Evolutionary conservation across 1,140 invertebrate genomes (phyloP).

Genomic region (Pectinophora gossypiella): DNA sequence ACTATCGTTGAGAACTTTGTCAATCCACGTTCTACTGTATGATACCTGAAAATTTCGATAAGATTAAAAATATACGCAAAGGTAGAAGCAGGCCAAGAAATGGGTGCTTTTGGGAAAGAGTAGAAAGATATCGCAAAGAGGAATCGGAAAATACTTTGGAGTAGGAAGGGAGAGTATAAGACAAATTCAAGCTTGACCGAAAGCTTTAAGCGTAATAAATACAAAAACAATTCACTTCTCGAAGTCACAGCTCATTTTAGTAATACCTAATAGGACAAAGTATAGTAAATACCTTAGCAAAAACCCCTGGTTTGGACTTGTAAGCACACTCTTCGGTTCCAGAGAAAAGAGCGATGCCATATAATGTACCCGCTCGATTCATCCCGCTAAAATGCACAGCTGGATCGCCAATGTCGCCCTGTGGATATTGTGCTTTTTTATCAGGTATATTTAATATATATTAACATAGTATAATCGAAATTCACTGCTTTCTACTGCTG

Average conservation of each 20-base stretch:
- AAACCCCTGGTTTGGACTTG: conserved; percentile 59
- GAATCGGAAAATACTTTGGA: neutral
- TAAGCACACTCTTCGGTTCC: conserved; percentile 61
- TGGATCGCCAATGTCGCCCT: conserved; percentile 63
- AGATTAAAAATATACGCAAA: neutral
- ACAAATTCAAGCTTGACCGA: neutral
- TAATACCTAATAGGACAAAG: neutral
- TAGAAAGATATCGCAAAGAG: neutral
- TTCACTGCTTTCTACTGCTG: too few relatives aligned
- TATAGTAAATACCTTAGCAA: conserved; percentile 43
- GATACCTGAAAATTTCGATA: conserved; percentile 40
- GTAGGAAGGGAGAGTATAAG: neutral
- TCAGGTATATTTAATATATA: too few relatives aligned
- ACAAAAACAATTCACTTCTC: neutral
- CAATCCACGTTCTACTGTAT: conserved; percentile 49
- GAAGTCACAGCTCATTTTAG: neutral
- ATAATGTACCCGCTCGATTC: conserved; percentile 47
- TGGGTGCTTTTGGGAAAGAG: neutral
- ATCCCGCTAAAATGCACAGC: conserved; percentile 57
- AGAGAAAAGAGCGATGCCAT: conserved; percentile 60
- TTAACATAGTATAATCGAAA: too few relatives aligned
- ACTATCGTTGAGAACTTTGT: conserved; percentile 31
- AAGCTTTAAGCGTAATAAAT: neutral
- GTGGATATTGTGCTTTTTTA: too few relatives aligned
- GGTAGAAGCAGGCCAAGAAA: neutral